Base-by-base conservation (phyloP, 2,797 vertebrate genomes). In the Xiphorhynchus erythropygius region DNA sequence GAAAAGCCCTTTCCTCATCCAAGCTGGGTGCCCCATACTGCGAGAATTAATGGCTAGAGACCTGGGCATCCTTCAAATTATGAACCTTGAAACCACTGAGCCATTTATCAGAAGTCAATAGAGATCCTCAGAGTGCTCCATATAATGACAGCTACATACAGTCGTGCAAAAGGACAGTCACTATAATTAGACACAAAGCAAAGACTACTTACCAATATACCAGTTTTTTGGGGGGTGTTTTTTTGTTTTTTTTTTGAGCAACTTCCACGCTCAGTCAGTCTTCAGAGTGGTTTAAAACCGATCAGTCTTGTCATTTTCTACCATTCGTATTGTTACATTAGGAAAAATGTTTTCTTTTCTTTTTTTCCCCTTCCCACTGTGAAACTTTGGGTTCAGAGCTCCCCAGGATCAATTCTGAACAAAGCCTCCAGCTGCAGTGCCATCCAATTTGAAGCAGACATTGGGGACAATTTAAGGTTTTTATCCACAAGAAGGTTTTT, bases 401-500 rank as follows among this genome's bases (percentile, higher is more conserved):
- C 99, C 99, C 98, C 99, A 98, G 99, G 99, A 99, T 99, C 99
- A 99, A 99, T 99, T 98, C 97, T 97, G 99, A 99, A 99, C 99
- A 99, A 99, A 99, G 99, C 99, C 98, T 98, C 98, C 99, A 99
- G 99, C 99, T 99, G 99, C 99, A 99, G 98, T 98, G 98, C 98
- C 98, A 99, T 99, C 99, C 99, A 99, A 99, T 99, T 99, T 99
- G 99, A 99, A 99, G 99, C 99, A 99, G 99, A 99, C 99, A 99
- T 99, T 99, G 99, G 99, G 99, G 99, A 99, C 99, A 99, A 99
- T 99, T 99, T 99, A 99, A 99, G 99, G 99, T 99, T 99, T 99
- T 99, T 99, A 99, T 99, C 99, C 99, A 99, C 99, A 99, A 99
- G 99, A 99, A 98, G 98, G 98, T 98, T 99, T 98, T 98, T 99